phyloP scores from a whole-genome alignment of 2,797 vertebrate genomes.

The Sebastes melanostomus region DNA sequence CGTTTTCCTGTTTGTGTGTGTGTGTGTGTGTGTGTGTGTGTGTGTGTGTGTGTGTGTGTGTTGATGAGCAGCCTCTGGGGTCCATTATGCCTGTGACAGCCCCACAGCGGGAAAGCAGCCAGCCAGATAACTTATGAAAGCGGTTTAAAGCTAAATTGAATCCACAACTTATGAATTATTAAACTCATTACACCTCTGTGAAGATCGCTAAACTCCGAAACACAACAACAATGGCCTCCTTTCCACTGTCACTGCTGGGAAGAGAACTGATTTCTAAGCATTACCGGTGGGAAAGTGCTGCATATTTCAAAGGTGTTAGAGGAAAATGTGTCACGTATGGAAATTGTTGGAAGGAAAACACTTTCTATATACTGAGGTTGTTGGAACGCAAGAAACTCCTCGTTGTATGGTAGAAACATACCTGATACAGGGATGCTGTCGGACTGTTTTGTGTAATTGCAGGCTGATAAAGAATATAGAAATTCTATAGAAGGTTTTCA shows the following conservation, averaged over 20 bases:
- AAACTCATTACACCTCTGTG: slow-evolving; percentile 59
- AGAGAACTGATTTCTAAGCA: slow-evolving; percentile 28
- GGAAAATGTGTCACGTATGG: slow-evolving; percentile 18
- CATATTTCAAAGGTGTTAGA: slow-evolving; percentile 23
- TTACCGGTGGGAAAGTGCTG: slow-evolving; percentile 3
- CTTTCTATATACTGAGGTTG: background rate
- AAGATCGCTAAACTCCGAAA: slow-evolving; percentile 33
- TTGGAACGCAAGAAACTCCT: background rate
- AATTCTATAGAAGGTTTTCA: background rate
- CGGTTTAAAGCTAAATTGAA: slow-evolving; percentile 55
- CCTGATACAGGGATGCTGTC: background rate
- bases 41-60: background rate
- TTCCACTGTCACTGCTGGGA: slow-evolving; percentile 33
- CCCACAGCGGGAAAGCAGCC: slow-evolving; percentile 30
- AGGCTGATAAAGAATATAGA: background rate
- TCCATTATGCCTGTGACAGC: slow-evolving; percentile 46
- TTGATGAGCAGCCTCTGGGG: slow-evolving; percentile 48
- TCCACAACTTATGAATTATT: slow-evolving; percentile 57
- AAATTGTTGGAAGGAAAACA: background rate
- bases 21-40: too few species aligned
- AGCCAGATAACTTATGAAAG: slow-evolving; percentile 54
- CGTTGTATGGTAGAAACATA: background rate
- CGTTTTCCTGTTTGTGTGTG: background rate
- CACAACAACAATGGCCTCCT: slow-evolving; percentile 56
- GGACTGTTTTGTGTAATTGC: background rate